These are phyloP conservation scores for Nylanderia fulva DNA, from an alignment of 1,140 invertebrate genomes.

Conservation along the genomic window DNA sequence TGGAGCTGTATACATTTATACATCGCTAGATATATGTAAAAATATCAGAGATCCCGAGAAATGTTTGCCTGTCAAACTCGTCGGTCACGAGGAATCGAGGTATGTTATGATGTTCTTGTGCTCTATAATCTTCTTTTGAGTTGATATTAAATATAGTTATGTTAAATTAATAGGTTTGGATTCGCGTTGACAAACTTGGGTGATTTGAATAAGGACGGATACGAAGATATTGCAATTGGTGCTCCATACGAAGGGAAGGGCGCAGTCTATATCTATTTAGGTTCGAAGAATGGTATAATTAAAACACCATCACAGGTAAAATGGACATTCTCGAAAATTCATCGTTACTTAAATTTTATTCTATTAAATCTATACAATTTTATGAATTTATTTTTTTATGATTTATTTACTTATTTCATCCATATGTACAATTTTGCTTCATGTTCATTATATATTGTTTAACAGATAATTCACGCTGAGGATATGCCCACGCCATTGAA, in stretches of 20 bases:
- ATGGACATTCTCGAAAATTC: neutral
- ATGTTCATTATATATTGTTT: constrained; percentile 40
- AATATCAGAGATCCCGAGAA: constrained; percentile 75
- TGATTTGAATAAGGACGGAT: constrained; percentile 96
- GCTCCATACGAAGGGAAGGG: constrained; percentile 95
- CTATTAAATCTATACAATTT: constrained; percentile 77
- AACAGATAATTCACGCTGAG: constrained; percentile 87
- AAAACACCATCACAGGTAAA: constrained; percentile 92
- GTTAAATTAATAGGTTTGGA: constrained; percentile 89
- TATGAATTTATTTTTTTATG: constrained; percentile 57
- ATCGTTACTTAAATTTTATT: neutral
- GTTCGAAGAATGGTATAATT: constrained; percentile 91
- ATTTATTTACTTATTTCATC: neutral
- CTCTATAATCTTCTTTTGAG: neutral
- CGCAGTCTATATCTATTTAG: constrained; percentile 95
- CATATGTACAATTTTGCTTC: neutral
- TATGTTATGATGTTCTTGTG: constrained; percentile 49
- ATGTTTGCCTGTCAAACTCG: constrained; percentile 81
- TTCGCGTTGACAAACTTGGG: constrained; percentile 94
- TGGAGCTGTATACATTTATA: constrained; percentile 97
- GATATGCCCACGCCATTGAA: constrained; percentile 86
- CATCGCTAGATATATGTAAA: constrained; percentile 84
- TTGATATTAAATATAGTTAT: constrained; percentile 9
- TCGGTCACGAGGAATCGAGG: constrained; percentile 84
- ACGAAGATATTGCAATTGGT: constrained; percentile 95